Conservation (phyloP, 2,113 vertebrate species). For the Oreochromis niloticus region DNA sequence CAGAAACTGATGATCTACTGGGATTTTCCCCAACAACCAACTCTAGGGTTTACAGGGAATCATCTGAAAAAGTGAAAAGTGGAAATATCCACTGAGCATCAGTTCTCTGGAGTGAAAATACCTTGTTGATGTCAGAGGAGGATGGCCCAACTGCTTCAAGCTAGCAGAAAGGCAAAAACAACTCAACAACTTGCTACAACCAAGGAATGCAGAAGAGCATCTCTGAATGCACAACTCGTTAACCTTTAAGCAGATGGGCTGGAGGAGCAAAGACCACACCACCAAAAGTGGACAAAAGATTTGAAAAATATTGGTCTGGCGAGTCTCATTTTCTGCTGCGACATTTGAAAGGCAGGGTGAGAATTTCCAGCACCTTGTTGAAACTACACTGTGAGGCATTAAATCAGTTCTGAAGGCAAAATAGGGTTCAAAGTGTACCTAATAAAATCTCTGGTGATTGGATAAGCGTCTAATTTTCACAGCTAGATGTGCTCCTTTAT, state of each 20-base stretch:
- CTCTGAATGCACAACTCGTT: background rate
- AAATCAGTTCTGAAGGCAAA: background rate
- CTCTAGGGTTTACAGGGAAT: no score
- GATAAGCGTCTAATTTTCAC: background rate
- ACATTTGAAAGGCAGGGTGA: background rate
- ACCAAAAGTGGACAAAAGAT: background rate
- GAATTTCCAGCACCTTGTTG: background rate
- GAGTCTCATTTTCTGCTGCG: background rate
- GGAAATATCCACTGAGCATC: no score
- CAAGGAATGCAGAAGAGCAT: background rate
- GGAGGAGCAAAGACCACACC: background rate
- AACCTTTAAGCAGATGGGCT: background rate
- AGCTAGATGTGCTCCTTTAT: background rate
- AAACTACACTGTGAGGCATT: background rate
- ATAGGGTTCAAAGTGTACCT: background rate
- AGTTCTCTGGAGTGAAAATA: background rate
- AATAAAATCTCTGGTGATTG: background rate
- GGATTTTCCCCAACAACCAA: no score
- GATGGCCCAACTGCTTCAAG: background rate
- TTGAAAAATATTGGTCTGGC: background rate
- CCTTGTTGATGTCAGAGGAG: background rate
- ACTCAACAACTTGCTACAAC: background rate
- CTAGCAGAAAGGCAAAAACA: background rate
- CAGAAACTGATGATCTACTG: no score
- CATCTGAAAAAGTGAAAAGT: no score